Conservation (phyloP, 2,888 invertebrate species). For the Epinotia nisella region DNA sequence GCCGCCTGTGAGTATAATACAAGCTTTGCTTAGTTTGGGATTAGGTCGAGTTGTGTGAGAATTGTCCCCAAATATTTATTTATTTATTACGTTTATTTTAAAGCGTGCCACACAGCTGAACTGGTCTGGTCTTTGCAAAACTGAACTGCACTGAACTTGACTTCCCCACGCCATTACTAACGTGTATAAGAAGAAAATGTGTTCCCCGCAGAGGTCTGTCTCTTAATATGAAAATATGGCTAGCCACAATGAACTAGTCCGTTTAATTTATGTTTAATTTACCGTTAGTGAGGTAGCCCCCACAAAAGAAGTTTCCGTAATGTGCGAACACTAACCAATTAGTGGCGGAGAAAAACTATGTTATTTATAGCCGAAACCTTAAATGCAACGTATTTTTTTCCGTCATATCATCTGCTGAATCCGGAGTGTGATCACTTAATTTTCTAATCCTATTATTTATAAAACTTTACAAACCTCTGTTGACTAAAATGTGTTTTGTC, state of each 20-base stretch:
- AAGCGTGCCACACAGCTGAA: background rate
- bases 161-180: slow-evolving; percentile 51
- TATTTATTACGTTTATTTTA: too few relatives aligned
- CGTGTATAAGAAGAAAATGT: slow-evolving; percentile 69
- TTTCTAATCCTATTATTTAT: too few relatives aligned
- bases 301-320: slow-evolving; percentile 44
- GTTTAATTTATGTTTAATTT: slow-evolving; percentile 73
- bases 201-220: slow-evolving; percentile 68
- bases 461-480: too few relatives aligned
- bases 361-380: slow-evolving; percentile 22
- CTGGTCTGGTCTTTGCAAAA: slow-evolving; percentile 47
- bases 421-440: too few relatives aligned
- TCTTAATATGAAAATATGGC: slow-evolving; percentile 79
- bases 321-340: slow-evolving; percentile 32
- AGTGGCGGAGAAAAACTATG: slow-evolving; percentile 23
- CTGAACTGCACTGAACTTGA: slow-evolving; percentile 48
- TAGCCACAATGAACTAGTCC: slow-evolving; percentile 68
- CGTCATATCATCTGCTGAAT: background rate
- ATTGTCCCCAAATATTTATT: too few relatives aligned
- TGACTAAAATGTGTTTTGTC: too few relatives aligned
- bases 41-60: too few relatives aligned
- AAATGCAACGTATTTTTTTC: slow-evolving; percentile 6
- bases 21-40: too few relatives aligned
- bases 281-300: slow-evolving; percentile 55
- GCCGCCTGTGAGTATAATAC: too few relatives aligned